Evolutionary conservation across 2,113 vertebrate species (phyloP), one percentile per base, ranked within the genome.

Genomic region (Aythya baeri): DNA sequence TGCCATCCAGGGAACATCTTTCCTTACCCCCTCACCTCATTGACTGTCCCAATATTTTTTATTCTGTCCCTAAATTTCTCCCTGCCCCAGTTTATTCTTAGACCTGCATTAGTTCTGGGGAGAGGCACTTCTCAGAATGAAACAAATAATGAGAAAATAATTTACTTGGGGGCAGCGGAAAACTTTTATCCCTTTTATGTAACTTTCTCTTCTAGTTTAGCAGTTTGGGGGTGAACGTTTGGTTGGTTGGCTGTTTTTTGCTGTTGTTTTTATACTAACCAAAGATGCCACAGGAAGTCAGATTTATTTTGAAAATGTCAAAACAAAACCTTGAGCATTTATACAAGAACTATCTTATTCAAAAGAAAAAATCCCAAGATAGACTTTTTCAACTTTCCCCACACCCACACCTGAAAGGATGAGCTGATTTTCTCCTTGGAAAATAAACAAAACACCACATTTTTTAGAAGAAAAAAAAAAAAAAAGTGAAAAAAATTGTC

Each of bases 121-220:
- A 81, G 61, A 89, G 62, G 92, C 87, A 72, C 77, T 87, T 91
- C 91, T 52, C 70, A 43, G 65, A 92, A 63, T 25, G 87, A 87
- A 91, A 81, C 7, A 91, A 91, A 80, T 25, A 85, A 85, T 63
- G 32, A 73, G 68, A 80, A 95, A 94, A 95, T 89, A 41, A 91
- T 91, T 91, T 86, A 95, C 77, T 63, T 81, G 32, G 11, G 21
- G 36, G 66, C 7, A 29, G 84, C 0, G 2, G 55, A 73, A 92
- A 94, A 78, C 20, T 91, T 43, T 66, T 83, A 59, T 50, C 15
- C 5, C 43, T 75, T 86, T 83, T 46, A 66, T 18, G 1, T 74
- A 81, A 83, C 13, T 58, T 88, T 55, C 15, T 38, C 44, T 34
- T 65, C 36, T 8, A 17, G 9, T 20, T 7, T 70, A 74, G 2